A percentile compares a stretch with the other conserved stretches of the same genome.
Conservation (phyloP, 2,797 vertebrate species). For the Podarcis lilfordi region DNA sequence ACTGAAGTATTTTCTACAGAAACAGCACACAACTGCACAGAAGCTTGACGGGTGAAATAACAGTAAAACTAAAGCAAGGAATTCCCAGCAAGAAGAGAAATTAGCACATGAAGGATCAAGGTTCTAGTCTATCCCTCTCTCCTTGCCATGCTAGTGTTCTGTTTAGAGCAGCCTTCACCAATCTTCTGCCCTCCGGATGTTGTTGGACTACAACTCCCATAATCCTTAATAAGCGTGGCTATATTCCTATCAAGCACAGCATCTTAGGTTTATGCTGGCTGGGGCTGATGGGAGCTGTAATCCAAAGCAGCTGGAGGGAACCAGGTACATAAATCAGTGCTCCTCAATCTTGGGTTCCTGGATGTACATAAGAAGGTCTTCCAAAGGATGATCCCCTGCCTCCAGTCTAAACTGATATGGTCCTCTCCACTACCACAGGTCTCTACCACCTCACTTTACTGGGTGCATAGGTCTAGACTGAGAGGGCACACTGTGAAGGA, state of each 20-base stretch:
- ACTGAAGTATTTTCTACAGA: too few species aligned
- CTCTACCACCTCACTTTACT: not conserved
- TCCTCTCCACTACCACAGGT: not conserved
- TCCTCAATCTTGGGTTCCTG: too few species aligned
- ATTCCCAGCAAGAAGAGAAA: not conserved
- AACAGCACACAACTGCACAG: not conserved
- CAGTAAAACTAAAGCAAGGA: not conserved
- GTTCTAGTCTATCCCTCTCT: not conserved
- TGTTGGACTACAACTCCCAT: too few species aligned
- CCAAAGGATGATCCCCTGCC: too few species aligned
- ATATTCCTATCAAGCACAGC: too few species aligned
- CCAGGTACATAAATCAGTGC: too few species aligned
- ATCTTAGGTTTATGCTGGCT: too few species aligned
- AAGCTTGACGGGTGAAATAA: not conserved
- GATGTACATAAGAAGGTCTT: too few species aligned
- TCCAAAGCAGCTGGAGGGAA: too few species aligned
- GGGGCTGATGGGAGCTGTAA: too few species aligned
- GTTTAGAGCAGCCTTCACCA: not conserved
- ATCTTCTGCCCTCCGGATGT: too few species aligned
- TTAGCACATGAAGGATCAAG: fast-evolving
- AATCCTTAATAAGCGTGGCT: too few species aligned
- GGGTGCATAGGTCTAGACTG: not conserved
- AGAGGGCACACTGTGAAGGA: not conserved
- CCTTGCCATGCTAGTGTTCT: not conserved
- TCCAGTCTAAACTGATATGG: not conserved